These are phyloP conservation scores for Percina caprodes DNA, from an alignment of 2,113 vertebrate genomes.

Conservation along the genomic window DNA sequence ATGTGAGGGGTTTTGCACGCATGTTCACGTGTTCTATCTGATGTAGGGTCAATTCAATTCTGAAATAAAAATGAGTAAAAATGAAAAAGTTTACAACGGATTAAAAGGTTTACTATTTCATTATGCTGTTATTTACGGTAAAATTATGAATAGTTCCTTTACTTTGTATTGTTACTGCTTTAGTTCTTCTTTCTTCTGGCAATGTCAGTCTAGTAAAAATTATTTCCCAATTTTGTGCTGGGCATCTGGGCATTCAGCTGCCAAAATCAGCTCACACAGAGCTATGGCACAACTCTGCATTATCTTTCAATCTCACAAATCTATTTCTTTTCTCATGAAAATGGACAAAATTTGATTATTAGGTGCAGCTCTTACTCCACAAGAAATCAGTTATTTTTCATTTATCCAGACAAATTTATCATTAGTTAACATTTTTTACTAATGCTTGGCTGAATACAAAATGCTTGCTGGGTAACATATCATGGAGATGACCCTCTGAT, in stretches of 20 bases:
- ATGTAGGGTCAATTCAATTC: background rate
- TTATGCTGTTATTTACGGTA: background rate
- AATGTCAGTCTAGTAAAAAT: background rate
- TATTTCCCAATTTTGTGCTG: background rate
- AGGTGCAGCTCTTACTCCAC: background rate
- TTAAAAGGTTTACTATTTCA: background rate
- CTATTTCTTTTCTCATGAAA: background rate
- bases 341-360: background rate
- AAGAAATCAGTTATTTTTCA: background rate
- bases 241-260: background rate
- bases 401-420: background rate
- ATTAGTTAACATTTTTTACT: background rate
- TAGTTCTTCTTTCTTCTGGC: background rate
- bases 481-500: no score
- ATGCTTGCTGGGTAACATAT: background rate
- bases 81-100: background rate
- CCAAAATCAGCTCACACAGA: background rate
- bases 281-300: background rate
- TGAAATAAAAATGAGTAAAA: background rate
- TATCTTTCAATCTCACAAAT: no score
- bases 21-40: no score
- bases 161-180: background rate
- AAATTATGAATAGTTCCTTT: background rate
- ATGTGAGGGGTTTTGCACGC: background rate
- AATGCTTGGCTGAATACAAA: background rate